phyloP scores from a whole-genome alignment of 2,888 invertebrate species.

The Thymelicus lineola region DNA sequence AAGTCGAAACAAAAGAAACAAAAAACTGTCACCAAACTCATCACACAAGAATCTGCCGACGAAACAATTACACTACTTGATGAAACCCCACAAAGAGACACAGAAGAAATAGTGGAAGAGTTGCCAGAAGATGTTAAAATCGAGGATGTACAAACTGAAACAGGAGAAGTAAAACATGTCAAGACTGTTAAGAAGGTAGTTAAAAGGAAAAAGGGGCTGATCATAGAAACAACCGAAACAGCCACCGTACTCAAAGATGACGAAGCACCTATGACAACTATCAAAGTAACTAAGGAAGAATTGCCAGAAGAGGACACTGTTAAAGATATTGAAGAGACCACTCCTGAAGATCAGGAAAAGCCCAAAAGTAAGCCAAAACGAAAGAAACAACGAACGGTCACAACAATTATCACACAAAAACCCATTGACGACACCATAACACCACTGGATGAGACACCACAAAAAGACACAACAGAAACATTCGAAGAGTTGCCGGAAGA shows the following conservation, averaged over 20 bases:
- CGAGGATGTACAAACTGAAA: conserved; percentile 44
- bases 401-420: conserved; percentile 28
- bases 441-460: not conserved
- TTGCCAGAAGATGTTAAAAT: conserved; percentile 4
- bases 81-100: not conserved
- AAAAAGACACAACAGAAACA: not conserved
- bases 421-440: conserved; percentile 37
- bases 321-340: not conserved
- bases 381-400: not conserved
- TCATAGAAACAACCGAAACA: conserved; percentile 47
- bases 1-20: not conserved
- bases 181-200: conserved; percentile 36
- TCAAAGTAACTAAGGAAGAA: conserved; percentile 31
- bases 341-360: not conserved
- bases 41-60: not conserved
- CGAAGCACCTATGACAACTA: conserved; percentile 13
- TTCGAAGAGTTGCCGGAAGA: conserved; percentile 41
- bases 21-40: not conserved
- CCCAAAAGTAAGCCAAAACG: not conserved
- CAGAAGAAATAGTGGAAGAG: conserved; percentile 41
- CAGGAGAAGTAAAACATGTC: conserved; percentile 49
- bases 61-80: not conserved
- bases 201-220: conserved; percentile 47
- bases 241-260: conserved; percentile 36
- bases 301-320: not conserved